Base-by-base conservation (phyloP, 2,113 vertebrate genomes). In the Sprattus sprattus region DNA sequence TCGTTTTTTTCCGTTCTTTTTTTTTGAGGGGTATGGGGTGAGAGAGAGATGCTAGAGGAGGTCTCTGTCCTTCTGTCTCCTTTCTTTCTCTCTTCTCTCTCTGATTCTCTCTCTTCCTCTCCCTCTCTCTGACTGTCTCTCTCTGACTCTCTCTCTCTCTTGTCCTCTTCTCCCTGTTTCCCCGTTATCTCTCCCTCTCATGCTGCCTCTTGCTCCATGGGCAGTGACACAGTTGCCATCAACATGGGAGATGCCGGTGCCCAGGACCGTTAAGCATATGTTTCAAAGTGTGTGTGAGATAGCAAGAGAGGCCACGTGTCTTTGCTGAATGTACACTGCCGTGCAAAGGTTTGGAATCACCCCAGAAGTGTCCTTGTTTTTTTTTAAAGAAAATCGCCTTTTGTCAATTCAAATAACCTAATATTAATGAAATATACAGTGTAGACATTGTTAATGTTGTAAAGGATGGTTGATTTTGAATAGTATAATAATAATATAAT, bases 71-170 rank as follows among this genome's bases (percentile, higher is more conserved):
- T 39, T 39, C 39, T 39, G 39, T 39, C 39, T 39, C 39, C 39
- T 39, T 39, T 39, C 39, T 39, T 39, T 85, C 82, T 78, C 85
- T 89, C 85, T n/a, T 67, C 64, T 67, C 10, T 67, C 60, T 64
- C 8, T 1, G 13, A 64, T 46, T 46, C 18, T 45, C 18, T 81
- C 32, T 81, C 81, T 39, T 39, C n/a, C n/a, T n/a, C n/a, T n/a
- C n/a, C n/a, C 39, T 39, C 39, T 39, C 39, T 39, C 39, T 39
- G 39, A 39, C 39, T 39, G 39, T 39, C 39, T 39, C 39, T 39
- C 39, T 39, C 16, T 80, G 16, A 57, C 32, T 80, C 11, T 45
- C 83, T 45, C 45, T 54, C 52, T 54, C 15, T 54, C 39, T 39
- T 39, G 39, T 39, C 39, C 39, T 39, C 39, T 54, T 28, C 54